A percentile compares a stretch with the other conserved stretches of the same genome.
Conservation (phyloP, 2,113 vertebrate species). For the Arvicanthis niloticus region DNA sequence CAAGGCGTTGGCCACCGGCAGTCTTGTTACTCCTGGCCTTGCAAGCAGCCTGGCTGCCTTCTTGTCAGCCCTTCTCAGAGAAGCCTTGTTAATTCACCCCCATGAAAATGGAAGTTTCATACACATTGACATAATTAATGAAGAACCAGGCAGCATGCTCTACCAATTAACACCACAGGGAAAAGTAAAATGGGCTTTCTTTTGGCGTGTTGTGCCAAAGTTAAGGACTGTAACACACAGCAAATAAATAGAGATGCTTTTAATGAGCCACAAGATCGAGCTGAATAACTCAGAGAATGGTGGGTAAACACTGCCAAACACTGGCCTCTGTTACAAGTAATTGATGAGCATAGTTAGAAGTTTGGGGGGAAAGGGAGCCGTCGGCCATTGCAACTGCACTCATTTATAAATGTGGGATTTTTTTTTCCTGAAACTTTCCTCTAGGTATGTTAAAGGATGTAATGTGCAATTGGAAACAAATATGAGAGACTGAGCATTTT, state of each 20-base stretch:
- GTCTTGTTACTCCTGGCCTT: conserved; percentile 77
- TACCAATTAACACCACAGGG: conserved; percentile 96
- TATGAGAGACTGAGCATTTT: not conserved
- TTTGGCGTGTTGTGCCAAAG: conserved; percentile 91
- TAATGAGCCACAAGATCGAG: conserved; percentile 93
- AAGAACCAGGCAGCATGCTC: conserved; percentile 92
- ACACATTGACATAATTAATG: conserved; percentile 95
- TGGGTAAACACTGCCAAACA: conserved; percentile 89
- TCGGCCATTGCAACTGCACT: conserved; percentile 21
- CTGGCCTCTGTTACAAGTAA: conserved; percentile 89
- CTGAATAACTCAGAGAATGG: conserved; percentile 87
- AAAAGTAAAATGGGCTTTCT: conserved; percentile 94
- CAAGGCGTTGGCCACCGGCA: conserved; percentile 65
- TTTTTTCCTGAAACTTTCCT: conserved; percentile 63
- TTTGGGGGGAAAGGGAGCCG: conserved; percentile 59
- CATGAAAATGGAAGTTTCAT: conserved; percentile 90
- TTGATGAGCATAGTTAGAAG: conserved; percentile 89
- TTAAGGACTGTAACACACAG: conserved; percentile 91
- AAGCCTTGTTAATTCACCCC: conserved; percentile 88
- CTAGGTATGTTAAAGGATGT: conserved; percentile 73
- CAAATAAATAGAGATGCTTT: conserved; percentile 94
- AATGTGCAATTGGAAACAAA: conserved; percentile 68
- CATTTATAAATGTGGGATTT: conserved; percentile 77
- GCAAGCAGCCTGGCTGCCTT: conserved; percentile 76
- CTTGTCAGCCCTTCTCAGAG: conserved; percentile 84